A percentile compares a stretch with the other conserved stretches of the same genome.
phyloP scores from a whole-genome alignment of 1,140 invertebrate species.

The Macrotrachela quadricornifera region DNA sequence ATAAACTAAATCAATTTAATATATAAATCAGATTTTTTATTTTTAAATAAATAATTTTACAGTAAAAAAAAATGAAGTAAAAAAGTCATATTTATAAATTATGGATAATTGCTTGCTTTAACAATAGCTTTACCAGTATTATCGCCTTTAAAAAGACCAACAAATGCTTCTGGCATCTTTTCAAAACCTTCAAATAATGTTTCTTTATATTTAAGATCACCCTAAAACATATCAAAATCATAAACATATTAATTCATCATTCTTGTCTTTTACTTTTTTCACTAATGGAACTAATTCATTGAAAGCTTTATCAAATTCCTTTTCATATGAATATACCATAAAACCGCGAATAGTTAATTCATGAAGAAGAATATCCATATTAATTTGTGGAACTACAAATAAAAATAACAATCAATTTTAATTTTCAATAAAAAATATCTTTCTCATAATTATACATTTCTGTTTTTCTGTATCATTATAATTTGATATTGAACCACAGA shows the following conservation, averaged over 20 bases:
- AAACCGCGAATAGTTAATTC: constrained; percentile 12
- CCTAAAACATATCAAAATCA: constrained; percentile 18
- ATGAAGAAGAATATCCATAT: constrained; percentile 11
- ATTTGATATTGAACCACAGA: constrained; percentile 13
- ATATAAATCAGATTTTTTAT: too few species aligned
- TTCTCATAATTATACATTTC: constrained; percentile 45
- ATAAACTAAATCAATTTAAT: too few species aligned
- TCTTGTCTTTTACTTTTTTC: constrained; percentile 27
- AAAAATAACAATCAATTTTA: background rate
- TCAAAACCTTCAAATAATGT: constrained; percentile 42
- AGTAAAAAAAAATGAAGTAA: too few species aligned
- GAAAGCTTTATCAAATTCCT: constrained; percentile 36
- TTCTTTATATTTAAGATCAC: constrained; percentile 40
- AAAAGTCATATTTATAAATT: too few species aligned
- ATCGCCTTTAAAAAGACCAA: constrained; percentile 38
- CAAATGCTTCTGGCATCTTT: constrained; percentile 40
- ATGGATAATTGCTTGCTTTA: constrained; percentile 22
- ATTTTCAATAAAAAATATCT: constrained; percentile 20
- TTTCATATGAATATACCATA: constrained; percentile 9
- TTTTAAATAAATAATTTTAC: too few species aligned
- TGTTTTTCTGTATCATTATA: constrained; percentile 10
- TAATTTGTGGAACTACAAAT: constrained; percentile 9
- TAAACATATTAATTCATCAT: background rate
- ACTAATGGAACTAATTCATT: constrained; percentile 39
- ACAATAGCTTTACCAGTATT: constrained; percentile 44